Evolutionary conservation across 2,888 invertebrate species (phyloP), one percentile per base, ranked within the genome.

Genomic region (Ectropis crepuscularia): DNA sequence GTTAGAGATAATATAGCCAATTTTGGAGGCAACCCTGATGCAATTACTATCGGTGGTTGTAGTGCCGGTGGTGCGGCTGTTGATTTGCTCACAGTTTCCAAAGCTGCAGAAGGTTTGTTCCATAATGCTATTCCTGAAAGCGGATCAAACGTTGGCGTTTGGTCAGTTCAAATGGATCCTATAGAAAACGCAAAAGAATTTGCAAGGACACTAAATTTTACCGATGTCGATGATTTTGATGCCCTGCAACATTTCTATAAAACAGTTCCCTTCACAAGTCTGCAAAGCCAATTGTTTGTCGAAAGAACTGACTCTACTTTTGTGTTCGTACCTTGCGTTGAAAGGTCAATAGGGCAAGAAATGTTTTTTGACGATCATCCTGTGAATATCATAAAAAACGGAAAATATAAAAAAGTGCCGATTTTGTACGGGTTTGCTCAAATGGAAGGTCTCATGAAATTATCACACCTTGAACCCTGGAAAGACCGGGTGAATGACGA

Each of bases 1-100:
- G 78, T 83, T 0, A 65, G 79, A 45, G 60, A 73, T 5, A 82
- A 83, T 53, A 82, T 83, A 12, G 75, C 65, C 12, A 68, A 53
- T 41, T 83, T 81, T 48, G 80, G 82, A 10, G 83, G 82, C 4
- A 79, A 82, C 50, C 77, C 83, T 10, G 53, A 79, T 57, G 80
- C 82, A n/a, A 74, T 83, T 4, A 82, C 80, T 5, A 53, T 78
- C 12, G 69, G 63, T 2, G 81, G 81, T 0, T 76, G 63, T n/a
- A 82, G 81, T 50, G 77, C 81, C 9, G 81, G 81, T 2, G 69
- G 75, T 0, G 55, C 76, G 0, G 28, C 77, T 5, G 51, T 51
- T 4, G 51, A 51, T 12, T 12, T 51, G 6, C 28, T 53, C 0
- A 42, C 10, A 6, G 2, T 53, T 10, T 53, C 42, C n/a, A 53